These are phyloP conservation scores for Ciconia stormi DNA, from an alignment of 2,113 vertebrate species.

Conservation along the genomic window DNA sequence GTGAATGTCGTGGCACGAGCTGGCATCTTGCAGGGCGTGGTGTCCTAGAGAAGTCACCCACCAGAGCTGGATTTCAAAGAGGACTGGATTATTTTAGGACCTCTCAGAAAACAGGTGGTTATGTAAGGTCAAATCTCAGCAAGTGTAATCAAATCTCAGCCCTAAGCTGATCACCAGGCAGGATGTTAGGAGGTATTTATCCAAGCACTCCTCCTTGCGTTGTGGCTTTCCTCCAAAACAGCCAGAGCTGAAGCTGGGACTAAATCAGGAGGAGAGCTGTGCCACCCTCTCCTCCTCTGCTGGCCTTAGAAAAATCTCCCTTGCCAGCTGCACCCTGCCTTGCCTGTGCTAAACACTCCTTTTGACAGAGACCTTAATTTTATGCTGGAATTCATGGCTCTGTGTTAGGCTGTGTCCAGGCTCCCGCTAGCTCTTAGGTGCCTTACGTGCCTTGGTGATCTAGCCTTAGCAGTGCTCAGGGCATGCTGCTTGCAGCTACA, in stretches of 20 bases:
- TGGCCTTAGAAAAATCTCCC: neutral
- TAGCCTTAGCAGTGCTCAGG: neutral
- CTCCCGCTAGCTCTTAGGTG: neutral
- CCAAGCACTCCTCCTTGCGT: neutral
- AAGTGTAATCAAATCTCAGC: constrained; percentile 48
- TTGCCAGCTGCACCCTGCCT: neutral
- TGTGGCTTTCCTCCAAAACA: neutral
- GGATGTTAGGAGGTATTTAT: constrained; percentile 45
- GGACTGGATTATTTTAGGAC: constrained; percentile 8
- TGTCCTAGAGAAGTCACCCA: neutral
- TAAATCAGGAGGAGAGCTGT: neutral
- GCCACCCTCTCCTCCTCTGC: neutral
- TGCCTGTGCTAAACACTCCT: neutral
- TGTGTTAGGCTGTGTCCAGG: neutral
- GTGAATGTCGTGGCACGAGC: neutral
- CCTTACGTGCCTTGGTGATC: neutral
- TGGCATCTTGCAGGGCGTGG: neutral
- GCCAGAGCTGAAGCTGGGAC: neutral
- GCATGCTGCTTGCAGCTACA: neutral
- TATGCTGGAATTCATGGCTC: neutral
- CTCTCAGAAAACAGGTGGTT: constrained; percentile 41
- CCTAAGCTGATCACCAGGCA: constrained; percentile 39
- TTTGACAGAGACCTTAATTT: neutral
- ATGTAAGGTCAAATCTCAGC: constrained; percentile 36
- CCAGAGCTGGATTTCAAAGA: neutral